Evolutionary conservation across 1,140 invertebrate genomes (phyloP), one percentile per base, ranked within the genome.

Genomic region (Bursaphelenchus mucronatus): DNA sequence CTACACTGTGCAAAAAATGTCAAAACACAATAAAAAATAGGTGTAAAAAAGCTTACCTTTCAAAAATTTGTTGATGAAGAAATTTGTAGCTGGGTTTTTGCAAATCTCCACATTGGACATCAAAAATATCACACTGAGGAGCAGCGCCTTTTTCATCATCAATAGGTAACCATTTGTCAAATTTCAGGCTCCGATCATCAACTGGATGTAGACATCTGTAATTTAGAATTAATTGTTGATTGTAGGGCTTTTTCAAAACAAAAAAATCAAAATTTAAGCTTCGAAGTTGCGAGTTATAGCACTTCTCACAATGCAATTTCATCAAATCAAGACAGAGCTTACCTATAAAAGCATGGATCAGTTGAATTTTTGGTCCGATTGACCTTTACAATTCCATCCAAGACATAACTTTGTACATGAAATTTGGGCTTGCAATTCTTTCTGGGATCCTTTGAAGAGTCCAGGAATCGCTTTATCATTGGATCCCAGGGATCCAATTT

Each of bases 41-140:
- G 5, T 30, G 30, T 5, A 30, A 30, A 30, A 30, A 5, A 63
- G n/a, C 52, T 61, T 59, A 61, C 61, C 13, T 13, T 7, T 59
- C 57, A 50, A 46, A 50, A 39, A 59, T 59, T 43, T 59, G 57
- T 13, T 11, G 13, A 44, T 59, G 57, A 39, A 59, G 40, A 9
- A 59, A 59, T 44, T 59, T 59, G 40, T 59, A 59, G 57, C 40
- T 59, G 19, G 30, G 13, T 13, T 15, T 59, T 13, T 39, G 13
- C 11, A 11, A 39, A 39, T 44, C 49, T 10, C 5, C 39, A 53
- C 64, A 66, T 45, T 66, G 15, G 30, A 66, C 64, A 15, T 67
- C 66, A 51, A 67, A 68, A 15, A 67, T 47, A 53, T 67, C 66
- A 45, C 66, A 67, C 5, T 41, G 62, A 0, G 62, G 61, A 43